Evolutionary conservation across 1,140 invertebrate species (phyloP).

Genomic region (Drosophila nigrodunni): DNA sequence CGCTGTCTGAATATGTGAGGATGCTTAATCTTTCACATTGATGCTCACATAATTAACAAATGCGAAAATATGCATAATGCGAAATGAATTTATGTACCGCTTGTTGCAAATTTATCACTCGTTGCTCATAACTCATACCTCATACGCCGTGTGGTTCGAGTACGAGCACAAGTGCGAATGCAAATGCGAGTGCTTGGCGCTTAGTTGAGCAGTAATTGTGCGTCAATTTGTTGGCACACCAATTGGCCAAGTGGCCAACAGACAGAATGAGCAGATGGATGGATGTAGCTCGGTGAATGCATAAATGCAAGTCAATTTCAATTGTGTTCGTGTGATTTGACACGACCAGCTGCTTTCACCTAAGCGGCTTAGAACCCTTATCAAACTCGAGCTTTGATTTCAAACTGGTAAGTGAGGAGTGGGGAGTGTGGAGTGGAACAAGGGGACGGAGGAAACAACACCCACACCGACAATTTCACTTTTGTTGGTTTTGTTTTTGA

Average conservation of each 20-base stretch:
- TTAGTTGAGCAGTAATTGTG: conserved; percentile 75
- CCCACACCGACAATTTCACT: conserved; percentile 44
- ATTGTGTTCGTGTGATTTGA: conserved; percentile 5
- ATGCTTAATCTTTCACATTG: neutral
- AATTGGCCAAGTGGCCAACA: conserved; percentile 11
- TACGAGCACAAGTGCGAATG: conserved; percentile 1
- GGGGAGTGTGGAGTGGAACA: neutral
- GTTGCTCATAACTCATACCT: conserved; percentile 76
- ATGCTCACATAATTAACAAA: conserved; percentile 18
- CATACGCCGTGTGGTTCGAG: conserved; percentile 62
- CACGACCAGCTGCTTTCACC: conserved; percentile 56
- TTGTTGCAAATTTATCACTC: conserved; percentile 58
- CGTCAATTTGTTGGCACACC: conserved; percentile 67
- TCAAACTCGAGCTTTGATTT: conserved; percentile 62
- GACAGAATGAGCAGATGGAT: conserved; percentile 34
- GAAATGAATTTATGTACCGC: conserved; percentile 65
- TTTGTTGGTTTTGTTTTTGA: conserved; percentile 12
- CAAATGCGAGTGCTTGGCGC: conserved; percentile 58
- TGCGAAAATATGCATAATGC: conserved; percentile 21
- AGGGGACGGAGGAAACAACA: conserved; percentile 1
- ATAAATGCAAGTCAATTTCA: neutral
- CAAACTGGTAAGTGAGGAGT: neutral
- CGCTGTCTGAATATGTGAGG: neutral
- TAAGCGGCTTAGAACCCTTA: conserved; percentile 76
- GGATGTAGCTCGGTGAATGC: neutral